Conservation (phyloP, 2,797 vertebrate genomes). For the Phyllotis vaccarum region DNA sequence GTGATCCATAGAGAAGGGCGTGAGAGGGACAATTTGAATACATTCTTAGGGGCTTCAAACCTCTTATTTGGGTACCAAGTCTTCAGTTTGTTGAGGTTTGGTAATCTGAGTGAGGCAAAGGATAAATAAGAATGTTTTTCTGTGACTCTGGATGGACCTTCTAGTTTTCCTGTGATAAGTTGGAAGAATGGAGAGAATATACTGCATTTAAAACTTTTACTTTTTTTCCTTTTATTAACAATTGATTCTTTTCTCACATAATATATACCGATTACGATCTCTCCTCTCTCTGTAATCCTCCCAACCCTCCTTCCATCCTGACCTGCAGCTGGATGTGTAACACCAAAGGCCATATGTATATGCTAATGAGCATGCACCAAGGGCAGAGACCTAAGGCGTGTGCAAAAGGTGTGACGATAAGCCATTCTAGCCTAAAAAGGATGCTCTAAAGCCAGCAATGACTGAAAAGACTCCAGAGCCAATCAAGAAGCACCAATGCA, state of each 20-base stretch:
- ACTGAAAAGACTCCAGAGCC: too few species aligned
- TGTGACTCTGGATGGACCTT: not conserved
- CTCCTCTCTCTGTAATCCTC: not conserved
- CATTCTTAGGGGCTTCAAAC: not conserved
- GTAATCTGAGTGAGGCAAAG: not conserved
- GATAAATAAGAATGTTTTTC: not conserved
- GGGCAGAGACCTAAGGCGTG: too few species aligned
- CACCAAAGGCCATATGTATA: too few species aligned
- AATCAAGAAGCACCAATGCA: too few species aligned
- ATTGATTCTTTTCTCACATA: not conserved
- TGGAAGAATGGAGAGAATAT: not conserved
- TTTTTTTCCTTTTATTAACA: not conserved
- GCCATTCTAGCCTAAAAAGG: too few species aligned
- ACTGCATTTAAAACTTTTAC: not conserved
- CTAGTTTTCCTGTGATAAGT: not conserved
- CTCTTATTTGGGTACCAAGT: not conserved
- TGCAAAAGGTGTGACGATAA: too few species aligned
- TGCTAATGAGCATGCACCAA: too few species aligned
- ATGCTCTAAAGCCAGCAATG: too few species aligned
- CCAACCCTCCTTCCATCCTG: not conserved
- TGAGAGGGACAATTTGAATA: not conserved
- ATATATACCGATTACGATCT: not conserved
- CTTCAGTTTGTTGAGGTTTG: not conserved
- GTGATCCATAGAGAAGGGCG: not conserved
- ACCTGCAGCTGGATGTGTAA: too few species aligned